phyloP scores from a whole-genome alignment of 2,797 vertebrate genomes.

The Eidolon dupreanum region DNA sequence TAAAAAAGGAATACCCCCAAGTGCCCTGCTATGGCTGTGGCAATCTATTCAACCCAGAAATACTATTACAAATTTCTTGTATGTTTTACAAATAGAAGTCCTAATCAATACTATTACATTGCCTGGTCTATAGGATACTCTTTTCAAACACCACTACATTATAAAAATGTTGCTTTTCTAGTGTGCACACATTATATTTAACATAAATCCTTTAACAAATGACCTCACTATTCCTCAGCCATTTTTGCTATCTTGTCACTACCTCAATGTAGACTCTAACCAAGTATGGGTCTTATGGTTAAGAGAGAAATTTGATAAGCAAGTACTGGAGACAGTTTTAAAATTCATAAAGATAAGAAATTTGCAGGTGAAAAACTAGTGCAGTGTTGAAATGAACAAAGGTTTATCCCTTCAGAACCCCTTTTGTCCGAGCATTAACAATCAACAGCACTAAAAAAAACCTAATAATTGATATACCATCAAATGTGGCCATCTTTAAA shows the following conservation, averaged over 20 bases:
- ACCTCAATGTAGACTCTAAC: neutral
- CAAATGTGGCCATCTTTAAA: neutral
- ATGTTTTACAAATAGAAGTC: neutral
- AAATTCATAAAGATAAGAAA: neutral
- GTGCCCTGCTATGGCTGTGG: neutral
- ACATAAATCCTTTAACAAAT: neutral
- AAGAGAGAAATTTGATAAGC: neutral
- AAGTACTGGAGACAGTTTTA: neutral
- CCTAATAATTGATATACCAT: neutral
- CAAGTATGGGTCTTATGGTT: neutral
- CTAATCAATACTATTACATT: neutral
- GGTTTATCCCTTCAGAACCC: neutral
- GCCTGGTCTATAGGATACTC: neutral
- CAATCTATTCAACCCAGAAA: neutral
- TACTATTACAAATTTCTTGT: neutral
- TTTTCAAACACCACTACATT: slow-evolving; percentile 2
- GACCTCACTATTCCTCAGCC: neutral
- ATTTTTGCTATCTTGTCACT: neutral
- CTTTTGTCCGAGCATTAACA: neutral
- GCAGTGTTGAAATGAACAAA: slow-evolving; percentile 1
- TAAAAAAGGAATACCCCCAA: neutral
- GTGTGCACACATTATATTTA: neutral
- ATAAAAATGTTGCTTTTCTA: slow-evolving; percentile 18
- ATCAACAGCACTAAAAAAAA: neutral
- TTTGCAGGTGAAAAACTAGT: neutral